Conservation (phyloP, 2,888 invertebrate species). For the Clitarchus hookeri region DNA sequence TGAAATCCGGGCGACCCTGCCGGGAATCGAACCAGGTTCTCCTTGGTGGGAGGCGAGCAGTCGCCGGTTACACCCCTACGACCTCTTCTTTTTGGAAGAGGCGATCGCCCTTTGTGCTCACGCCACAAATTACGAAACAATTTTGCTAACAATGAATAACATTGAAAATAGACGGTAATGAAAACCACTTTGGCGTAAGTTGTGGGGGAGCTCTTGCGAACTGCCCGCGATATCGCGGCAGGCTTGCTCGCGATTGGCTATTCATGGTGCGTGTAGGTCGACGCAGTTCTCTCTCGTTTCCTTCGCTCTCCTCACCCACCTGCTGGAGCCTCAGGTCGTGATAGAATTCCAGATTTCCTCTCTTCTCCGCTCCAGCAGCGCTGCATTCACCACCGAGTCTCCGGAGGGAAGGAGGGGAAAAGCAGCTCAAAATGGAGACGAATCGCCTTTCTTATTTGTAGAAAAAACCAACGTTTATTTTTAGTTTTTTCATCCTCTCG, state of each 20-base stretch:
- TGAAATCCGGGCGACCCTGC: no score
- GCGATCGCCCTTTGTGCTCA: no score
- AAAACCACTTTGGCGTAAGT: no score
- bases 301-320: not conserved
- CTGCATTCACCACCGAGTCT: not conserved
- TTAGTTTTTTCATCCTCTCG: not conserved
- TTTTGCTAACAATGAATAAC: no score
- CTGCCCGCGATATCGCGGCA: no score
- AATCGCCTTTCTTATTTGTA: not conserved
- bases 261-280: not conserved
- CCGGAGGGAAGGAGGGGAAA: not conserved
- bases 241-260: not conserved
- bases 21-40: no score
- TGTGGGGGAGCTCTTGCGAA: no score
- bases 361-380: not conserved
- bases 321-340: not conserved
- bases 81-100: no score
- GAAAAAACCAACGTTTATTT: not conserved
- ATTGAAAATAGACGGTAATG: no score
- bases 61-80: no score
- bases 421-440: not conserved
- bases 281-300: not conserved
- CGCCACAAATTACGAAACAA: no score
- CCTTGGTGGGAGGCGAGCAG: no score
- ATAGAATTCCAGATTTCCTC: not conserved